These are phyloP conservation scores for Myotis pilosus DNA, from an alignment of 2,797 vertebrate genomes.

Conservation along the genomic window DNA sequence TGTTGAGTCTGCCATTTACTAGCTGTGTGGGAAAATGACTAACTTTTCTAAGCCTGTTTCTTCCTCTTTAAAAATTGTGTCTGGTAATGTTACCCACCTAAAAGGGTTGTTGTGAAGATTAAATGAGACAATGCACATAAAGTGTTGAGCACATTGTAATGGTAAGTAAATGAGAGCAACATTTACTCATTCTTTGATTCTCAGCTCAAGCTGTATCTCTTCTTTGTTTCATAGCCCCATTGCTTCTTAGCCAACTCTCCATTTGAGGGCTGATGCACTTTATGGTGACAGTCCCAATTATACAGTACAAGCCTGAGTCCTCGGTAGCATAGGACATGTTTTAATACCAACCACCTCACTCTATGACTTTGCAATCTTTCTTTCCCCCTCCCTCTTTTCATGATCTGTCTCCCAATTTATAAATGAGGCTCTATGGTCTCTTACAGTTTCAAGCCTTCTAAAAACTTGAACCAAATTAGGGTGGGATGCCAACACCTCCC, in stretches of 20 bases:
- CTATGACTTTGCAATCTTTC: neutral
- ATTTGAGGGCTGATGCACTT: neutral
- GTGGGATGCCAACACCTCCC: slow-evolving; percentile 54
- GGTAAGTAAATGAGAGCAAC: neutral
- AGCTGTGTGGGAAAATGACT: neutral
- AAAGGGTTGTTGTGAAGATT: neutral
- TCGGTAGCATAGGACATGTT: neutral
- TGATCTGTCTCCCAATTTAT: neutral
- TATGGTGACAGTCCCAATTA: neutral
- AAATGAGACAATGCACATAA: neutral
- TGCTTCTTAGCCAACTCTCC: neutral
- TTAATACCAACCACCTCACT: neutral
- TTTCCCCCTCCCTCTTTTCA: neutral
- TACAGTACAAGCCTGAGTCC: neutral
- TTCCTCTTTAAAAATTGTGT: neutral
- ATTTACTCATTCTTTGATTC: neutral
- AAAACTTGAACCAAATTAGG: slow-evolving; percentile 62
- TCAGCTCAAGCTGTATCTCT: neutral
- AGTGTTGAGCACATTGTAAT: neutral
- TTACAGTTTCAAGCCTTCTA: neutral
- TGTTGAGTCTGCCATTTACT: neutral
- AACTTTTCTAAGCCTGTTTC: neutral
- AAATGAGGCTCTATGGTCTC: neutral
- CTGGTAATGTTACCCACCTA: neutral
- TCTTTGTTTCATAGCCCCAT: neutral